A percentile compares a stretch with the other conserved stretches of the same genome.
Conservation (phyloP, 2,113 vertebrate species). For the Xenopus tropicalis region UCB_Xtro_10.0 CM004443.2:42142001-42142500, state of each 20-base stretch:
- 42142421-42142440: too few relatives aligned
- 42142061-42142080: slow-evolving; percentile 2
- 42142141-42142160: slow-evolving; percentile 37
- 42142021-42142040: not conserved
- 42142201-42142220: slow-evolving; percentile 15
- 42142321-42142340: too few relatives aligned
- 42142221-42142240: slow-evolving; percentile 2
- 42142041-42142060: not conserved
- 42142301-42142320: too few relatives aligned
- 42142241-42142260: not conserved
- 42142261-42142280: not conserved
- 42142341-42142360: too few relatives aligned
- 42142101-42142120: not conserved
- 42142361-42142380: too few relatives aligned
- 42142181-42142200: slow-evolving; percentile 1
- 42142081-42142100: slow-evolving; percentile 10
- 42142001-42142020: too few relatives aligned
- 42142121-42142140: not conserved
- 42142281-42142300: too few relatives aligned
- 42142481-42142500: too few relatives aligned
- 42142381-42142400: too few relatives aligned
- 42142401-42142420: too few relatives aligned
- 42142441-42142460: too few relatives aligned
- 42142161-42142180: not conserved
- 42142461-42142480: too few relatives aligned